Base-by-base conservation (phyloP, 2,888 invertebrate genomes). In the Andricus quercusramuli region DNA sequence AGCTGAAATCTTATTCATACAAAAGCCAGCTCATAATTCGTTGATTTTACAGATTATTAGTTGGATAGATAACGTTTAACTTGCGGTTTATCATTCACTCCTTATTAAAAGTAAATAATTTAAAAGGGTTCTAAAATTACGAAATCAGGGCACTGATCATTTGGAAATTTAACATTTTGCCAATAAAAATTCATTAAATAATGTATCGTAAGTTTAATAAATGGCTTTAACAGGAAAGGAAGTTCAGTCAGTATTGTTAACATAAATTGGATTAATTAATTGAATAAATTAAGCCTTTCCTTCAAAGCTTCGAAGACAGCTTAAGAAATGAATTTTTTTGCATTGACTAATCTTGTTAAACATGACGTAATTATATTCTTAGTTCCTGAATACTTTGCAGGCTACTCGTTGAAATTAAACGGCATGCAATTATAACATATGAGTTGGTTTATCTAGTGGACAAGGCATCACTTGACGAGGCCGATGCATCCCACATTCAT, bases 401-500 rank as follows among this genome's bases (percentile, higher is more conserved):
- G 13, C 9, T 37, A 74, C 25, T 74, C 25, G 25, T 70, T 74
- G 56, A 74, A 74, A 74, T 74, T 51, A 32, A 51, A 56, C 51
- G 8, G 70, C 51, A 56, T 51, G 51, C 47, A 20, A 32, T 74
- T 56, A 51, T 51, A 74, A n/a, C n/a, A 13, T 37, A 13, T 37
- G n/a, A 74, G 51, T 74, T 74, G 20, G 32, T 74, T 74, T 74
- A 74, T 74, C 51, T 56, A 74, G 13, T 32, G 56, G 51, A 74
- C 25, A 74, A 74, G 29, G 51, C 56, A 56, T 70, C 51, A 51
- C 29, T 74, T 56, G 74, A 56, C 51, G 74, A 74, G 51, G 47
- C 32, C 29, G 32, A 74, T 74, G 74, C 74, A 74, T 20, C 74
- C 74, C 51, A 74, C 74, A 74, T 74, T 74, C 56, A 74, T 74